Base-by-base conservation (phyloP, 1,140 invertebrate species). In the Drosophila kohkoa region DNA sequence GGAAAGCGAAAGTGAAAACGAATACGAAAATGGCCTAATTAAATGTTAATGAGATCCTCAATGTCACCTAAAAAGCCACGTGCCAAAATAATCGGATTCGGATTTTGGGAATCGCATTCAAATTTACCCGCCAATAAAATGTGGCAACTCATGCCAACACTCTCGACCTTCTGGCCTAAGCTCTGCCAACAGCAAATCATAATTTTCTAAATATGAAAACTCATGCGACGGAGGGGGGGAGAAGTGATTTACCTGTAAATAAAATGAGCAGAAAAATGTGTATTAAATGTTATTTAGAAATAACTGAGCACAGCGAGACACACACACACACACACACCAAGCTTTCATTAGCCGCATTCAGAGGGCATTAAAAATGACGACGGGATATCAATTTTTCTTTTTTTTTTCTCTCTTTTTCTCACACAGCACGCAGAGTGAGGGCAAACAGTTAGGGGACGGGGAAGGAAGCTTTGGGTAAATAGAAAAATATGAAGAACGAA, bases 401-500 rank as follows among this genome's bases (percentile, higher is more conserved):
- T 20, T 20, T 25, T 25, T 25, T 4, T 25, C n/a, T n/a, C 20
- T 25, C 20, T 45, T 38, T 10, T 10, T 38, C 10, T 32, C 75
- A 57, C 51, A 28, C 32, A 64, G 48, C 11, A 2, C n/a, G 49
- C 41, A 11, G n/a, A 20, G 35, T 25, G 3, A 10, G 3, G 13
- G 15, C 8, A 13, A 51, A 48, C 52, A 63, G 65, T 35, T 68
- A 16, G 35, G 0, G 4, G 7, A 5, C 11, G 62, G 32, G 1
- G 20, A 5, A n/a, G 0, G 35, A 38, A 11, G 38, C 38, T 35
- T 59, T 57, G 16, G 38, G 68, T 83, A 83, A 88, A 88, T 81
- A 88, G 80, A 78, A 88, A 88, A 88, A 63, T 88, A 88, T 88
- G 83, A 87, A 83, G 77, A 32, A 80, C 70, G 63, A 82, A 87